A percentile compares a stretch with the other conserved stretches of the same genome.
Evolutionary conservation across 2,888 invertebrate genomes (phyloP).

Genomic region (Caenorhabditis angaria): DNA sequence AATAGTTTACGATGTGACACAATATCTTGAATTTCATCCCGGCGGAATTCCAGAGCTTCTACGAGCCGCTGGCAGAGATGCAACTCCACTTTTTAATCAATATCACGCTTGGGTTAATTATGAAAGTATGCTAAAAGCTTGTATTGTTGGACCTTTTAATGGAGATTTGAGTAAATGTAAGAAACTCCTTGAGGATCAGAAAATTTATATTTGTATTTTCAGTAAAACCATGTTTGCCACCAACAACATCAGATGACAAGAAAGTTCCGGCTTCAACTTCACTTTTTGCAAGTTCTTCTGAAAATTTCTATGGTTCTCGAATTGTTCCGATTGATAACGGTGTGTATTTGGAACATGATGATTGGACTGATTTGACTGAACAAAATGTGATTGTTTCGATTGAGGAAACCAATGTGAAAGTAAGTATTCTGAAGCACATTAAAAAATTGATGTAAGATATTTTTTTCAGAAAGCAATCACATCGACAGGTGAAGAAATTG

Average conservation of each 20-base stretch:
- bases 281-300: neutral
- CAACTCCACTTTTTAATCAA: conserved; percentile 90
- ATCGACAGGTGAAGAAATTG: conserved; percentile 19
- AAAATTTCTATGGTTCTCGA: neutral
- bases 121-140: conserved; percentile 89
- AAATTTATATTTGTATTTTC: too few species aligned
- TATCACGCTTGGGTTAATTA: conserved; percentile 97
- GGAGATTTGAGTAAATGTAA: conserved; percentile 60
- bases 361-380: conserved; percentile 26
- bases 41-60: conserved; percentile 91
- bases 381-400: conserved; percentile 24
- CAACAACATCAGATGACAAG: conserved; percentile 25
- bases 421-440: neutral
- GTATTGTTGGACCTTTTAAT: conserved; percentile 81
- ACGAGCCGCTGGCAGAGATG: conserved; percentile 88
- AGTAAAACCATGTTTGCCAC: conserved; percentile 30
- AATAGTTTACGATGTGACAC: conserved; percentile 86
- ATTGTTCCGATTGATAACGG: conserved; percentile 14
- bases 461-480: conserved; percentile 20
- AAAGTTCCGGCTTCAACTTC: conserved; percentile 16
- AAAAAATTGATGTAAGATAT: too few species aligned
- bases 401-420: conserved; percentile 8
- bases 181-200: too few species aligned
- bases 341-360: conserved; percentile 24
- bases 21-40: conserved; percentile 93